Percentiles rank a stretch among this genome's conserved stretches.
Evolutionary conservation across 2,888 invertebrate genomes (phyloP).

Genomic region (Maniola hyperantus): DNA sequence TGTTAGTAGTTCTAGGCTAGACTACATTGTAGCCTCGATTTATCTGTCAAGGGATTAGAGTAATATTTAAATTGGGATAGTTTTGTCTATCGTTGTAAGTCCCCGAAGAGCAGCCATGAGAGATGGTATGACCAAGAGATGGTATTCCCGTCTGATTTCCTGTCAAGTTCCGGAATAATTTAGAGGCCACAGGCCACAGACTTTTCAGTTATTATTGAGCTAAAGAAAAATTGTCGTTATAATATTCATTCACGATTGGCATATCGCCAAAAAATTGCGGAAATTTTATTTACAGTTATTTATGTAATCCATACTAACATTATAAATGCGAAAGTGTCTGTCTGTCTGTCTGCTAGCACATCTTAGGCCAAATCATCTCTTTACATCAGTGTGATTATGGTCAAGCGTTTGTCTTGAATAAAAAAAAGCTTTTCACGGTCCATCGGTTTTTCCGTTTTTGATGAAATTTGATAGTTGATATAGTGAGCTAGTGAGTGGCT

Average conservation of each 20-base stretch:
- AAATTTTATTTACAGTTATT: not conserved
- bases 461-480: too few relatives aligned
- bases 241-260: not conserved
- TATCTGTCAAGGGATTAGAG: not conserved
- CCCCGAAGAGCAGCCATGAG: not conserved
- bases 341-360: too few relatives aligned
- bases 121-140: not conserved
- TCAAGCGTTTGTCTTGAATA: too few relatives aligned
- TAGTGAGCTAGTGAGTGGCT: too few relatives aligned
- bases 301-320: too few relatives aligned
- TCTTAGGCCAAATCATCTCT: too few relatives aligned
- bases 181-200: not conserved
- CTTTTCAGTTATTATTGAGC: not conserved
- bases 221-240: not conserved
- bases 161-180: constrained; percentile 10
- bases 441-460: too few relatives aligned
- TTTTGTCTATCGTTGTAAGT: not conserved
- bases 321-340: too few relatives aligned
- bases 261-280: not conserved
- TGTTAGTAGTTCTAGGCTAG: not conserved
- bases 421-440: too few relatives aligned
- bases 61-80: not conserved
- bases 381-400: too few relatives aligned
- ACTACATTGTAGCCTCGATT: not conserved
- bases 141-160: not conserved